phyloP scores from a whole-genome alignment of 1,140 invertebrate genomes.

The Homalodisca vitripennis region DNA sequence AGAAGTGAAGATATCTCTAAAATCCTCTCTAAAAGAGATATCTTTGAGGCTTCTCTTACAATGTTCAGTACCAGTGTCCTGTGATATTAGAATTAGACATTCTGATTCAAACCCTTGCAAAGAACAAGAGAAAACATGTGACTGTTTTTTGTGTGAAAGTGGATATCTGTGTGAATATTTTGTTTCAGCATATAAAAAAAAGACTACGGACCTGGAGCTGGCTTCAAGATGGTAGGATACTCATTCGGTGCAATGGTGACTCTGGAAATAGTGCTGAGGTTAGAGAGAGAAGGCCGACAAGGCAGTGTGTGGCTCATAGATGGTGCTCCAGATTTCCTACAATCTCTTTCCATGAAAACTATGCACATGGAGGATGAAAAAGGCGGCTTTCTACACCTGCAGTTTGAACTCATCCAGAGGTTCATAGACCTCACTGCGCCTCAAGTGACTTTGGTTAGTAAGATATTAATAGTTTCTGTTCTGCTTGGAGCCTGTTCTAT shows the following conservation, averaged over 20 bases:
- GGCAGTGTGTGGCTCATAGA: conserved; percentile 49
- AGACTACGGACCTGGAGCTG: conserved; percentile 43
- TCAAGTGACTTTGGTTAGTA: too few relatives aligned
- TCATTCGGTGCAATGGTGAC: conserved; percentile 63
- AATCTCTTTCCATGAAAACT: conserved; percentile 34
- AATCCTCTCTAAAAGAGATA: too few relatives aligned
- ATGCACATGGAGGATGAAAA: conserved; percentile 26
- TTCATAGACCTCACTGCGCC: conserved; percentile 39
- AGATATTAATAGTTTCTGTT: too few relatives aligned
- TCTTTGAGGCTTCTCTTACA: too few relatives aligned
- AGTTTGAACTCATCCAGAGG: conserved; percentile 38
- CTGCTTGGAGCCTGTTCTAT: too few relatives aligned
- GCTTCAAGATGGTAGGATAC: conserved; percentile 62
- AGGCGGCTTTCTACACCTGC: conserved; percentile 33
- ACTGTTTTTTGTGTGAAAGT: too few relatives aligned
- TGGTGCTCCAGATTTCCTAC: conserved; percentile 48
- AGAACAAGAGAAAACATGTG: too few relatives aligned
- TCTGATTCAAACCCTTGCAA: too few relatives aligned
- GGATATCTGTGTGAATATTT: too few relatives aligned
- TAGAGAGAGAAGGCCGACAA: conserved; percentile 57
- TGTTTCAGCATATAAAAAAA: conserved; percentile 44
- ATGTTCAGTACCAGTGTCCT: too few relatives aligned
- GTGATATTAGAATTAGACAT: too few relatives aligned
- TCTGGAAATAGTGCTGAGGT: conserved; percentile 53
- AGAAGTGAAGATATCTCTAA: too few relatives aligned